Evolutionary conservation across 2,113 vertebrate genomes (phyloP), one percentile per base, ranked within the genome.

Genomic region (Mellivora capensis): DNA sequence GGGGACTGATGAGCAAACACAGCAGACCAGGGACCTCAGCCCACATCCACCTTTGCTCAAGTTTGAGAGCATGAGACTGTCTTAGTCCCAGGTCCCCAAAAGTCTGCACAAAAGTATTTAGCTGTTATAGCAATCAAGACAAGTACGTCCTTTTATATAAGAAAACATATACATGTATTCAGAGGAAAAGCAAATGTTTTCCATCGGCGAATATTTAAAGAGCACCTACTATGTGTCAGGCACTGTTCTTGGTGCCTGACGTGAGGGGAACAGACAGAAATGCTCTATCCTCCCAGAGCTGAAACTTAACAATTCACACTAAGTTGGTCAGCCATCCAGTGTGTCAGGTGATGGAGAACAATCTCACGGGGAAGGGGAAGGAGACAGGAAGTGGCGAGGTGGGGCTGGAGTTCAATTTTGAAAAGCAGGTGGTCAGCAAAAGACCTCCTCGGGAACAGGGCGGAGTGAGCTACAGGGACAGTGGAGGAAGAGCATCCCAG

Each of bases 151-250:
- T 2, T 13, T 84, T 67, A 87, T 10, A 2, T 34, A 87, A 92
- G 31, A 64, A 92, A 62, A 81, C 2, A 34, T 3, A 84, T 5
- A 34, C 54, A 37, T 2, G 4, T 47, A 11, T 2, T 42, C 61
- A 89, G 47, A 54, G 62, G 14, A 87, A 42, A 42, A 27, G 31
- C 37, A 23, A 25, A 10, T 39, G 12, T 90, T 80, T 74, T 39
- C 74, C 85, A 69, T 59, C 57, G 25, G 85, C 69, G 81, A 62
- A 31, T 52, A 83, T 87, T 85, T 87, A 85, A 77, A 81, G 76
- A 92, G 62, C 61, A 90, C 47, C 88, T 71, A 84, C 80, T 80
- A 67, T 10, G 62, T 15, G 27, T 34, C 57, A 23, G 57, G 61
- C 57, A 67, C 29, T 10, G 3, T 44, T 90, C 71, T 18, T 6